Conservation (phyloP, 2,113 vertebrate species). For the Triplophysa rosa region DNA sequence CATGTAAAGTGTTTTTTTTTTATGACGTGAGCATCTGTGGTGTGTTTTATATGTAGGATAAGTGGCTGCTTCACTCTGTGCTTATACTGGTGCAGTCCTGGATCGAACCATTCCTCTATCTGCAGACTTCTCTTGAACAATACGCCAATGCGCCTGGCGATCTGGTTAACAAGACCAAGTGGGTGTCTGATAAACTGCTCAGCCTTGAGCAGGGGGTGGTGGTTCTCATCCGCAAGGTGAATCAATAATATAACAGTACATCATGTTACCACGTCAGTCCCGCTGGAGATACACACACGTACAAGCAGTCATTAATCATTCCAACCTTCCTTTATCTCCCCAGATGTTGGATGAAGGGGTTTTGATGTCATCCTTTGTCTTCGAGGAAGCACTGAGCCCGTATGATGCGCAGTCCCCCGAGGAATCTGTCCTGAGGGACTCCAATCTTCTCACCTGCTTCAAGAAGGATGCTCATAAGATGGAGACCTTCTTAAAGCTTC, state of each 20-base stretch:
- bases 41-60: conserved; percentile 62
- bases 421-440: conserved; percentile 71
- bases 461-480: conserved; percentile 78
- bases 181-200: conserved; percentile 74
- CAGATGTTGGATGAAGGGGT: conserved; percentile 72
- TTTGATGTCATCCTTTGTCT: conserved; percentile 43
- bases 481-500: conserved; percentile 77
- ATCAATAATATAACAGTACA: background rate
- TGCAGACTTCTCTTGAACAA: conserved; percentile 67
- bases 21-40: background rate
- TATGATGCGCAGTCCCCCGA: conserved; percentile 58
- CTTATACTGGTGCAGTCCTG: conserved; percentile 74
- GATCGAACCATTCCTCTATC: conserved; percentile 71
- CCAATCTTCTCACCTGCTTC: conserved; percentile 71
- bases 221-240: conserved; percentile 74
- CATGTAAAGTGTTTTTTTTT: background rate
- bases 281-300: background rate
- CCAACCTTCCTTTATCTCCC: background rate
- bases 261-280: background rate
- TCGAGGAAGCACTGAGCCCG: conserved; percentile 50
- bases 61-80: conserved; percentile 73
- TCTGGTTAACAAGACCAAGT: conserved; percentile 76
- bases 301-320: background rate
- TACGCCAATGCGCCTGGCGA: conserved; percentile 66
- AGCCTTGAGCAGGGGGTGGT: conserved; percentile 75